Percentiles rank a stretch among this genome's conserved stretches.
Conservation (phyloP, 2,888 invertebrate species). For the Acrobasis consociella region DNA sequence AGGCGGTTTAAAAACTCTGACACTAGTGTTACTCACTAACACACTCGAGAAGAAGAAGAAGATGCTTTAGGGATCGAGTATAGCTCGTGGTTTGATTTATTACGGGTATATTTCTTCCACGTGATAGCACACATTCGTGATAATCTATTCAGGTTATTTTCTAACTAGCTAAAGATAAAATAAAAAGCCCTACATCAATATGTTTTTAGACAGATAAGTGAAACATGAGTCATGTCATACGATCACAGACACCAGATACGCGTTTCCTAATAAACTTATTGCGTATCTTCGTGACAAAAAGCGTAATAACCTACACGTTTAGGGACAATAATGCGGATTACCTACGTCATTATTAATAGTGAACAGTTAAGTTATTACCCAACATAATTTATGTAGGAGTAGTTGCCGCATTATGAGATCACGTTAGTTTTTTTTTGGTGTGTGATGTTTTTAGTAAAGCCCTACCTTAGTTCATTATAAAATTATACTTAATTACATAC, state of each 20-base stretch:
- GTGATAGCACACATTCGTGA: too few species aligned
- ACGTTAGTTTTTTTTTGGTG: neutral
- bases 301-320: neutral
- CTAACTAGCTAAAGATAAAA: too few species aligned
- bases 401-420: neutral
- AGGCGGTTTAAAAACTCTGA: too few species aligned
- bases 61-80: too few species aligned
- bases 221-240: neutral
- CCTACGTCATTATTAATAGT: neutral
- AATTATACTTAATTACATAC: too few species aligned
- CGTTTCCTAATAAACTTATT: neutral
- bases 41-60: too few species aligned
- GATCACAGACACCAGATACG: neutral
- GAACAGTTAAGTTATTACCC: neutral
- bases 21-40: too few species aligned
- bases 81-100: too few species aligned
- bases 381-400: neutral
- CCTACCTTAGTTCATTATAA: too few species aligned
- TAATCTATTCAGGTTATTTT: too few species aligned
- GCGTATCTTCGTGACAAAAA: neutral
- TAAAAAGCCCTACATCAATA: neutral
- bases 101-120: too few species aligned
- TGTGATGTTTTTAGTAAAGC: too few species aligned
- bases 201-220: neutral
- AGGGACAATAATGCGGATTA: neutral